A percentile compares a stretch with the other conserved stretches of the same genome.
These are phyloP conservation scores for Rhyzopertha dominica DNA, from an alignment of 1,140 invertebrate species.

Conservation along the genomic window DNA sequence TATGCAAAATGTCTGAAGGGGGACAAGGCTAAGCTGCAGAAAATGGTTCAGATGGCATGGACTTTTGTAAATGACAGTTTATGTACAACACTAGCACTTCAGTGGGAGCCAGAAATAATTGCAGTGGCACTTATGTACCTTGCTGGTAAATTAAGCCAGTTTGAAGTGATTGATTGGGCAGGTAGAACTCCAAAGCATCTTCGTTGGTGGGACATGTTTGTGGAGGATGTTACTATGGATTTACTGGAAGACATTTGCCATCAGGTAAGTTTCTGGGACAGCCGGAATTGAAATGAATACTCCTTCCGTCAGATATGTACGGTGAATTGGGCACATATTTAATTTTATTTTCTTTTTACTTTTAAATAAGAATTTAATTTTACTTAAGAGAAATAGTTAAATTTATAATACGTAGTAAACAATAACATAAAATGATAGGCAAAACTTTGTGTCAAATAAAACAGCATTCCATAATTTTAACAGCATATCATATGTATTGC, in stretches of 20 bases:
- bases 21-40: conserved; percentile 87
- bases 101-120: conserved; percentile 99
- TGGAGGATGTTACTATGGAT: conserved; percentile 93
- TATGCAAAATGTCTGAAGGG: conserved; percentile 97
- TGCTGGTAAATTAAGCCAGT: conserved; percentile 93
- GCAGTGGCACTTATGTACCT: conserved; percentile 96
- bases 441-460: no score
- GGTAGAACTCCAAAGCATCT: conserved; percentile 75
- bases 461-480: no score
- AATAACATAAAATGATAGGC: conserved; percentile 1
- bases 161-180: conserved; percentile 90
- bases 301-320: neutral
- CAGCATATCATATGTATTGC: no score
- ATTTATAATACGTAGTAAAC: neutral
- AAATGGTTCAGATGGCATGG: conserved; percentile 99
- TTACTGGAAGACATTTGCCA: conserved; percentile 96
- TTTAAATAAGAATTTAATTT: no score
- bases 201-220: conserved; percentile 98
- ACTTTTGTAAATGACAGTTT: conserved; percentile 99
- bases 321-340: neutral
- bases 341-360: conserved; percentile 3
- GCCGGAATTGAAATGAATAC: neutral
- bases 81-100: conserved; percentile 92
- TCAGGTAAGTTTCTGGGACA: conserved; percentile 65
- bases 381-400: neutral